Conservation (phyloP, 2,797 vertebrate species). For the Carapus acus region DNA sequence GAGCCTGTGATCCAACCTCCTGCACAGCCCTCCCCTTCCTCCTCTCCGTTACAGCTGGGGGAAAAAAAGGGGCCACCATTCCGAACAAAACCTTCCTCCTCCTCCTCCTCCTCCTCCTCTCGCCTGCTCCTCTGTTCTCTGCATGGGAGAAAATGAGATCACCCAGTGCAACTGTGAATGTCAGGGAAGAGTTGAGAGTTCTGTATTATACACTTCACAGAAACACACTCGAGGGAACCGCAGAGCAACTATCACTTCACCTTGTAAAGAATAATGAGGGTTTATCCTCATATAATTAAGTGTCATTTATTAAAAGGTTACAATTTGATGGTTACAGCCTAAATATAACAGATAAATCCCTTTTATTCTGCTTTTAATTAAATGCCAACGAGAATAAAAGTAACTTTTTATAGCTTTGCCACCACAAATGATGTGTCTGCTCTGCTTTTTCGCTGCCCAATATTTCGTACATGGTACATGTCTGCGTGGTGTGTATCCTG, state of each 20-base stretch:
- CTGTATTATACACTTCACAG: constrained; percentile 21
- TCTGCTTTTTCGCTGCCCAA: too few relatives aligned
- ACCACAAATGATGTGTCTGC: too few relatives aligned
- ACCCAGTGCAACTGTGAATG: constrained; percentile 22
- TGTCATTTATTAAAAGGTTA: constrained; percentile 25
- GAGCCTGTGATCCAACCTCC: too few relatives aligned
- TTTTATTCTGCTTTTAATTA: constrained; percentile 25
- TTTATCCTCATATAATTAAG: constrained; percentile 23
- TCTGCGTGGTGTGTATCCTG: too few relatives aligned
- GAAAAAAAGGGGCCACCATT: constrained; percentile 55
- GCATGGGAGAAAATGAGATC: constrained; percentile 41
- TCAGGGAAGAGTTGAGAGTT: constrained; percentile 15
- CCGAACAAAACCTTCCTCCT: constrained; percentile 47
- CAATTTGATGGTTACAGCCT: constrained; percentile 7
- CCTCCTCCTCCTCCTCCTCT: constrained; percentile 29
- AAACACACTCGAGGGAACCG: constrained; percentile 22
- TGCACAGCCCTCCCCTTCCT: constrained; percentile 40
- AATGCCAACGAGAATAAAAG: constrained; percentile 22
- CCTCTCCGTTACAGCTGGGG: constrained; percentile 65
- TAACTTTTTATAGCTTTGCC: neutral
- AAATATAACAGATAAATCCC: constrained; percentile 7
- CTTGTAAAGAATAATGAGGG: constrained; percentile 28
- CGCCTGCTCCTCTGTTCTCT: constrained; percentile 38
- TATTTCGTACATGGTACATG: too few relatives aligned
- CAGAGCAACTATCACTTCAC: constrained; percentile 7